phyloP scores from a whole-genome alignment of 2,888 invertebrate genomes.

The Ctenicera cuprea region DNA sequence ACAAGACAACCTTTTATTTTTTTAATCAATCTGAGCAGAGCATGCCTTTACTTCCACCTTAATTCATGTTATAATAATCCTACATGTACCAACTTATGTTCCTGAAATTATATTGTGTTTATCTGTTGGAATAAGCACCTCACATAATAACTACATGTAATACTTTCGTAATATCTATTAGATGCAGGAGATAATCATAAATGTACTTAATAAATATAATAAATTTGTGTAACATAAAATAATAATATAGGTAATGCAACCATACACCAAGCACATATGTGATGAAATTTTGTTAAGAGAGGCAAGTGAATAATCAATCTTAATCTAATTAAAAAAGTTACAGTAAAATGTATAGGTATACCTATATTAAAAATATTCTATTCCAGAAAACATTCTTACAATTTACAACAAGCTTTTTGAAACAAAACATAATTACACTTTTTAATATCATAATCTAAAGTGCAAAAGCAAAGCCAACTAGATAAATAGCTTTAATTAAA shows the following conservation, averaged over 20 bases:
- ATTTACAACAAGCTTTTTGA: slow-evolving; percentile 46
- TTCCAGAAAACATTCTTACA: slow-evolving; percentile 39
- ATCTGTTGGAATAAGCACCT: slow-evolving; percentile 47
- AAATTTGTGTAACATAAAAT: slow-evolving; percentile 11
- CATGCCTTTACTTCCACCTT: neutral
- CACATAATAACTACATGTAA: slow-evolving; percentile 36
- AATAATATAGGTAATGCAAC: slow-evolving; percentile 52
- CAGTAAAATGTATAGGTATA: slow-evolving; percentile 16
- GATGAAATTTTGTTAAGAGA: slow-evolving; percentile 35
- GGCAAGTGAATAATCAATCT: slow-evolving; percentile 19
- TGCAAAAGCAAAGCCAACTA: slow-evolving; percentile 54
- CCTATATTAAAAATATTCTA: slow-evolving; percentile 32
- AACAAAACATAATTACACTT: slow-evolving; percentile 45
- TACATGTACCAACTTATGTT: neutral
- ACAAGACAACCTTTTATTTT: too few relatives aligned
- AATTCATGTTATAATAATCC: neutral
- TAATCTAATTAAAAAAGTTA: slow-evolving; percentile 29
- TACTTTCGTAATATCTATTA: slow-evolving; percentile 31
- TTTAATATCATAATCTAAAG: slow-evolving; percentile 41
- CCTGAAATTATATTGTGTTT: neutral
- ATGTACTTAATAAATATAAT: neutral
- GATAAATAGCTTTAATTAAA: slow-evolving; percentile 33
- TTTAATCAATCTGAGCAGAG: too few relatives aligned
- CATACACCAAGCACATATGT: slow-evolving; percentile 63
- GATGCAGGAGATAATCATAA: slow-evolving; percentile 7